Conservation (phyloP, 2,888 invertebrate genomes). For the Exocentrus adspersus region DNA sequence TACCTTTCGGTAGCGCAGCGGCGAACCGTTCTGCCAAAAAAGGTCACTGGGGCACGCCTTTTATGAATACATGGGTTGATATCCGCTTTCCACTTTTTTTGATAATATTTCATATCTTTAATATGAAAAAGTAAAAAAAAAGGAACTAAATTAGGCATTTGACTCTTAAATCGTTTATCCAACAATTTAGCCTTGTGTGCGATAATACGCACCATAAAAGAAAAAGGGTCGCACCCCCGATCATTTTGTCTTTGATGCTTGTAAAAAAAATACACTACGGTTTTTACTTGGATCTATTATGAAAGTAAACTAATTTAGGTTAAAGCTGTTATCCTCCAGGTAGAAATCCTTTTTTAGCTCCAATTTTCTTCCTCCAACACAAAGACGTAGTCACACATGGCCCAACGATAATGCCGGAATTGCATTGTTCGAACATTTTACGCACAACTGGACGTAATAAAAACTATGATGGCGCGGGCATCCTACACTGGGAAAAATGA, state of each 20-base stretch:
- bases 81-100: no score
- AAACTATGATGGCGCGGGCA: constrained; percentile 40
- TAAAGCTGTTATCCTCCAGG: not conserved
- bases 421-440: constrained; percentile 43
- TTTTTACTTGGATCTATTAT: not conserved
- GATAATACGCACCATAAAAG: no score
- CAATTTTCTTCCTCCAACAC: not conserved
- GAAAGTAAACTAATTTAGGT: not conserved
- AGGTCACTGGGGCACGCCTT: not conserved
- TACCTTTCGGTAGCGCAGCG: no score
- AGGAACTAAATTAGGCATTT: no score
- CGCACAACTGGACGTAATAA: constrained; percentile 44
- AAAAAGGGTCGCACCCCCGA: no score
- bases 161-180: no score
- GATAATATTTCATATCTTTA: no score
- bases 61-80: constrained; percentile 1
- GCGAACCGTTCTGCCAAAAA: constrained; percentile 4
- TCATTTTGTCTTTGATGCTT: not conserved
- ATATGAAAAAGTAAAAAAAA: no score
- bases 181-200: no score
- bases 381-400: constrained; percentile 26
- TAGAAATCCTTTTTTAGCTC: constrained; percentile 12
- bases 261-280: not conserved
- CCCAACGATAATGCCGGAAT: constrained; percentile 34
- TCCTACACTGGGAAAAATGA: constrained; percentile 12